These are phyloP conservation scores for Triops longicaudatus DNA, from an alignment of 1,140 invertebrate genomes.

Conservation along the genomic window DNA sequence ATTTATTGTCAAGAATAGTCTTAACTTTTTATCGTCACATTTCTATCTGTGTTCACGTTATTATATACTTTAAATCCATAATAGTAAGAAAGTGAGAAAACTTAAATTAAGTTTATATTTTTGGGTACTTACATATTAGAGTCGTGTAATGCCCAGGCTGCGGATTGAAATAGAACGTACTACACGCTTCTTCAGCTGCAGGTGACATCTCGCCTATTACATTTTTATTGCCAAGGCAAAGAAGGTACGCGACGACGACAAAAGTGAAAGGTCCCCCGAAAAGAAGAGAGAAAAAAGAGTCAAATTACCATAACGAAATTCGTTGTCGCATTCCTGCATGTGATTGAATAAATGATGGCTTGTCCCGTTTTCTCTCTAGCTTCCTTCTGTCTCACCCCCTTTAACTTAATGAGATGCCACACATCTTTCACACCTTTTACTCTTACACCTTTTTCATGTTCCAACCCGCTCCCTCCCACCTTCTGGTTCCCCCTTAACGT, in stretches of 20 bases:
- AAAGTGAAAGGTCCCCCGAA: too few species aligned
- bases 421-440: constrained; percentile 8
- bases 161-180: constrained; percentile 33
- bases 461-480: not conserved
- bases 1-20: too few species aligned
- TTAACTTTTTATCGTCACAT: too few species aligned
- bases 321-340: not conserved
- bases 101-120: not conserved
- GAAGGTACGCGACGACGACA: too few species aligned
- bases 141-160: constrained; percentile 31
- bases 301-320: constrained; percentile 13
- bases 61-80: too few species aligned
- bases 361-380: not conserved
- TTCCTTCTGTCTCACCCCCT: not conserved
- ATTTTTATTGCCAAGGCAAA: not conserved
- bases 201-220: constrained; percentile 31
- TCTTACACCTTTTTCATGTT: not conserved
- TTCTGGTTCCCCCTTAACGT: not conserved
- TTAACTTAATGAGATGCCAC: not conserved
- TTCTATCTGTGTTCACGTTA: too few species aligned
- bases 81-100: too few species aligned
- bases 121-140: constrained; percentile 30
- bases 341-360: constrained; percentile 15
- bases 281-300: not conserved
- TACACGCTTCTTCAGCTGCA: constrained; percentile 34